Conservation (phyloP, 1,140 invertebrate species). For the Bombyx mori region ASM3026992v2 NC_085113.1:4243501-4244000, state of each 20-base stretch:
- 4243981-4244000: slow-evolving; percentile 9
- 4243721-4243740: background rate
- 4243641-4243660: too few relatives aligned
- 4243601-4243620: too few relatives aligned
- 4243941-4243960: slow-evolving; percentile 56
- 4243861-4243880: slow-evolving; percentile 70
- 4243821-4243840: slow-evolving; percentile 57
- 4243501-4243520: too few relatives aligned
- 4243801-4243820: slow-evolving; percentile 16
- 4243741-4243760: background rate
- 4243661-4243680: too few relatives aligned
- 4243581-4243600: too few relatives aligned
- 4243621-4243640: too few relatives aligned
- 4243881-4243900: slow-evolving; percentile 55
- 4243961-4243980: slow-evolving; percentile 18
- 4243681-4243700: too few relatives aligned
- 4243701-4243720: too few relatives aligned
- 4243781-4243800: slow-evolving; percentile 21
- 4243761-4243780: background rate
- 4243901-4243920: slow-evolving; percentile 56
- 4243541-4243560: too few relatives aligned
- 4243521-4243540: too few relatives aligned
- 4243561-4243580: too few relatives aligned
- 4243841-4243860: slow-evolving; percentile 42
- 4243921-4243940: slow-evolving; percentile 63